A percentile compares a stretch with the other conserved stretches of the same genome.
These are phyloP conservation scores for Zoroaster sp. DNA, from an alignment of 53 echinoderm and acorn worm species.

Conservation along the genomic window DNA sequence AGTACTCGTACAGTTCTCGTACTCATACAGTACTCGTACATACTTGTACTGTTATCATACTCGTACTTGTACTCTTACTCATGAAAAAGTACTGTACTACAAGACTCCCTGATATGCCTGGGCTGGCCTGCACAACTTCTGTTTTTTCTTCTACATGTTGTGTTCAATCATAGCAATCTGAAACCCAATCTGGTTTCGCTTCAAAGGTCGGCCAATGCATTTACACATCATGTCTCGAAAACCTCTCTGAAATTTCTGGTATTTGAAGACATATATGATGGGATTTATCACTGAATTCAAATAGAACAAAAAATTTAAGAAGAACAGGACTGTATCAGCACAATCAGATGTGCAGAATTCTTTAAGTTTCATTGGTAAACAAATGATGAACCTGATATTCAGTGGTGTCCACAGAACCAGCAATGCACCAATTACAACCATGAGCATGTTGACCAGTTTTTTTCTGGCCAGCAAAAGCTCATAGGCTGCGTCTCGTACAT, in stretches of 20 bases:
- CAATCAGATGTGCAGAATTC: background rate
- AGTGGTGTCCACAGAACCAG: slow-evolving; percentile 1
- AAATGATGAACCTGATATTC: background rate
- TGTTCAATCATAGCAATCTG: background rate
- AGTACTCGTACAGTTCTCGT: too few species aligned
- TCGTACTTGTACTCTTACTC: too few species aligned
- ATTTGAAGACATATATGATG: background rate
- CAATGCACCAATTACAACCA: background rate
- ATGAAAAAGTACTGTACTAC: too few species aligned
- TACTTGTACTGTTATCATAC: too few species aligned
- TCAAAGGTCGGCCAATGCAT: background rate
- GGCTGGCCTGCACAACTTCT: too few species aligned
- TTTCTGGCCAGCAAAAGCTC: slow-evolving; percentile 6
- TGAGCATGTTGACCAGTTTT: background rate
- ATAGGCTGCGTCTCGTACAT: background rate
- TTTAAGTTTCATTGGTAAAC: background rate
- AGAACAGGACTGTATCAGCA: too few species aligned
- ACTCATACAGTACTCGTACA: too few species aligned
- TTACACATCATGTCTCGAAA: background rate
- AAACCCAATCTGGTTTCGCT: background rate
- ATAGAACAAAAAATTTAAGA: background rate
- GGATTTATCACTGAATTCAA: slow-evolving; percentile 8
- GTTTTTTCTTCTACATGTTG: background rate
- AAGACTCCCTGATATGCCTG: too few species aligned
- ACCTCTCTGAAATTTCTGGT: slow-evolving; percentile 2